Conservation (phyloP, 2,888 invertebrate genomes). For the Erebia epiphron region DNA sequence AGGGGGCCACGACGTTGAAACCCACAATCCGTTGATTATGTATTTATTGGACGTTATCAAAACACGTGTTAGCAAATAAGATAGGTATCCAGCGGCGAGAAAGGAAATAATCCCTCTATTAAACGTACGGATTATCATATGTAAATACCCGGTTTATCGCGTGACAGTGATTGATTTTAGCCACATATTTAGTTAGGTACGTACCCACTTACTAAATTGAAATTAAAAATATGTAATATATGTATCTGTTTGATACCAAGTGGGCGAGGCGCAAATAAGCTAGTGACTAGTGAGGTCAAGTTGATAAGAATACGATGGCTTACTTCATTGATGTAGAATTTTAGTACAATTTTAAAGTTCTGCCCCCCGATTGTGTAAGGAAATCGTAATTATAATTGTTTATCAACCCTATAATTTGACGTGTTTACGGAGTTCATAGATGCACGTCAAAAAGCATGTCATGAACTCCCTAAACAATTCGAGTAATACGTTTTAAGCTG, state of each 20-base stretch:
- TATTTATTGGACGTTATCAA: constrained; percentile 16
- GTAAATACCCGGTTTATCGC: constrained; percentile 48
- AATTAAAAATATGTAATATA: constrained; percentile 13
- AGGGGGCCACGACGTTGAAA: neutral
- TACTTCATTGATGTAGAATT: too few relatives aligned
- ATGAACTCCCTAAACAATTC: too few relatives aligned
- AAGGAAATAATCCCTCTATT: constrained; percentile 71
- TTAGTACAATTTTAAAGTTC: too few relatives aligned
- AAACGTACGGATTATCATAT: constrained; percentile 58
- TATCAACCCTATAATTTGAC: too few relatives aligned
- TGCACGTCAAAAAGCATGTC: too few relatives aligned
- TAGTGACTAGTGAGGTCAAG: neutral
- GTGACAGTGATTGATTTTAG: constrained; percentile 43
- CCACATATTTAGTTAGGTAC: constrained; percentile 25
- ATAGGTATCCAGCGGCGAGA: constrained; percentile 35
- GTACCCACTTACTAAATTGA: constrained; percentile 1
- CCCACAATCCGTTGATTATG: constrained; percentile 14
- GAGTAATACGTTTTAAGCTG: too few relatives aligned
- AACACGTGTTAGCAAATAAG: constrained; percentile 71
- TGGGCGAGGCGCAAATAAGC: neutral
- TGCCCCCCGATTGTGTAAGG: too few relatives aligned
- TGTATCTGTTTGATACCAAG: neutral
- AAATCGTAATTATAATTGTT: too few relatives aligned
- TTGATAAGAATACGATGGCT: neutral
- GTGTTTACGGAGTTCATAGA: too few relatives aligned